phyloP scores from a whole-genome alignment of 1,140 invertebrate species.

The Brachionus manjavacas region DNA sequence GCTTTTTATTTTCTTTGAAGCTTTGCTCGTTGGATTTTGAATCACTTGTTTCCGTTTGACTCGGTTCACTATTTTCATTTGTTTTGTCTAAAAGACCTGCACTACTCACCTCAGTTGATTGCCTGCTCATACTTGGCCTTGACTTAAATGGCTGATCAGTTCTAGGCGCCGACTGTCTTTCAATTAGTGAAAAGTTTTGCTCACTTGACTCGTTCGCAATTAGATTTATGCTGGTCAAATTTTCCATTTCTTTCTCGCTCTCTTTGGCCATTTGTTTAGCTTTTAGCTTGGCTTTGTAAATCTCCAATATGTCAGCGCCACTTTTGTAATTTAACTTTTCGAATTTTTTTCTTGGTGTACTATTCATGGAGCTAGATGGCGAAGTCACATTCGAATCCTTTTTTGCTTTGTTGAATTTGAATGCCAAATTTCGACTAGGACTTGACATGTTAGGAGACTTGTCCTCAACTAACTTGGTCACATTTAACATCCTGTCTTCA shows the following conservation, averaged over 20 bases:
- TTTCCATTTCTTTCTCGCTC: slow-evolving; percentile 28
- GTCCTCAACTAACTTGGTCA: not conserved
- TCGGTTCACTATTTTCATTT: not conserved
- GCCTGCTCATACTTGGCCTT: not conserved
- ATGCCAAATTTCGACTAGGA: not conserved
- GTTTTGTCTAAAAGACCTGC: not conserved
- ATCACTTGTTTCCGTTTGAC: not conserved
- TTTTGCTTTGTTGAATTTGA: slow-evolving; percentile 14
- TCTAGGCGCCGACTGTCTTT: not conserved
- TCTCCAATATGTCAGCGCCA: slow-evolving; percentile 30
- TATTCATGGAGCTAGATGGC: not conserved
- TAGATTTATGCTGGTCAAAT: not conserved
- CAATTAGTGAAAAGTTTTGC: not conserved
- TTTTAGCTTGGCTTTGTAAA: slow-evolving; percentile 23
- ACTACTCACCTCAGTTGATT: not conserved
- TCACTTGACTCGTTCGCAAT: not conserved
- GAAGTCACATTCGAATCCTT: not conserved
- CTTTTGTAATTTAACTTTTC: slow-evolving; percentile 13
- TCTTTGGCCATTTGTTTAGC: slow-evolving; percentile 5
- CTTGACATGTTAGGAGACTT: not conserved
- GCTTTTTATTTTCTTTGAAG: not conserved
- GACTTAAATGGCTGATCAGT: not conserved
- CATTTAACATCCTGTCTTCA: not conserved
- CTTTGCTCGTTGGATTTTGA: not conserved
- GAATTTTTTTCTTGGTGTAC: slow-evolving; percentile 35